These are phyloP conservation scores for Campoplex capitator DNA, from an alignment of 2,888 invertebrate genomes.

Conservation along the genomic window DNA sequence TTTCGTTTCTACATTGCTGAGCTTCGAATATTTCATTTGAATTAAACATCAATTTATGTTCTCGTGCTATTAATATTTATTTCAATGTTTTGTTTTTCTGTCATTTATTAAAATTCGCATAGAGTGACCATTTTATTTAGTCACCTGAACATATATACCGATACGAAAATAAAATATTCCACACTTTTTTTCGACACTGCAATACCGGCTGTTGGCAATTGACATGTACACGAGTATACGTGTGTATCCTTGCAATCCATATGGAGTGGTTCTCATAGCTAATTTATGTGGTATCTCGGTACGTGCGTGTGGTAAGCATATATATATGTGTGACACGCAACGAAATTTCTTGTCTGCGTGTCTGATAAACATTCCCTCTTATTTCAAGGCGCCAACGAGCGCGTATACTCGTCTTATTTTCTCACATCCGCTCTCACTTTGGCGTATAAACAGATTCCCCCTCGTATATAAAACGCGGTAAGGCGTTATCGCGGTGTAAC, in stretches of 20 bases:
- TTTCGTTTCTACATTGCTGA: not conserved
- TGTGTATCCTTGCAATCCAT: not conserved
- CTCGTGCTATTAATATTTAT: not conserved
- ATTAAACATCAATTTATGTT: not conserved
- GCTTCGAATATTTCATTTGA: not conserved
- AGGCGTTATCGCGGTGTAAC: conserved; percentile 31
- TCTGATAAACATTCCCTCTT: conserved; percentile 12
- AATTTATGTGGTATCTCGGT: conserved; percentile 10
- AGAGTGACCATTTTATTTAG: not conserved
- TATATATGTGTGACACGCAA: not conserved
- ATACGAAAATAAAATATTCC: not conserved
- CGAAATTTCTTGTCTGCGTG: conserved; percentile 18
- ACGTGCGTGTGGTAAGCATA: not conserved
- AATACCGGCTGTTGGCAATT: conserved; percentile 5
- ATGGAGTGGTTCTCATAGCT: not conserved
- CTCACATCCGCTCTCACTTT: conserved; percentile 19
- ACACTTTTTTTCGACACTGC: not conserved
- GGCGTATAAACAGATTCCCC: conserved; percentile 15
- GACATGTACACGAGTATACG: not conserved
- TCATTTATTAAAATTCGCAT: no score
- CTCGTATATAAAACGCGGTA: conserved; percentile 20
- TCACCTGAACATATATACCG: not conserved
- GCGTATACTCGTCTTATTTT: conserved; percentile 30
- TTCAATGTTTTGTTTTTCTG: no score
- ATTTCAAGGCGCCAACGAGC: conserved; percentile 7